Conservation (phyloP, 2,888 invertebrate genomes). For the Ophonus ardosiacus region DNA sequence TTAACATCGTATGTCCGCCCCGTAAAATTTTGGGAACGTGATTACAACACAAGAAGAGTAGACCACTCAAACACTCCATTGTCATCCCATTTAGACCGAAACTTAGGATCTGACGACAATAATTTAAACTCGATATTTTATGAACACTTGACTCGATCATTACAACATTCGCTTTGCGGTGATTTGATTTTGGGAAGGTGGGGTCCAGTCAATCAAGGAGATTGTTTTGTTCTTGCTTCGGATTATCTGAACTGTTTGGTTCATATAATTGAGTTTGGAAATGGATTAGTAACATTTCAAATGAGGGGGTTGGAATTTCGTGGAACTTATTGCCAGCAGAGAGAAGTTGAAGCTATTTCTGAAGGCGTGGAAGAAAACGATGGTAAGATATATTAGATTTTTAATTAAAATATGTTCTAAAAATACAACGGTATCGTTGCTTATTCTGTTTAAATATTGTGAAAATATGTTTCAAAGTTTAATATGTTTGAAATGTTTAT, state of each 20-base stretch:
- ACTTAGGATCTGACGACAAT: slow-evolving; percentile 96
- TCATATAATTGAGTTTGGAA: slow-evolving; percentile 98
- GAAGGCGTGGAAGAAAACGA: slow-evolving; percentile 98
- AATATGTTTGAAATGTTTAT: too few relatives aligned
- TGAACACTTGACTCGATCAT: slow-evolving; percentile 96
- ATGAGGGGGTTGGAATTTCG: slow-evolving; percentile 97
- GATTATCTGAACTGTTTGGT: slow-evolving; percentile 99
- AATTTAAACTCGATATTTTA: slow-evolving; percentile 99
- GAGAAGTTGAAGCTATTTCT: slow-evolving; percentile 98
- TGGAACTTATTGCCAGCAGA: slow-evolving; percentile 99
- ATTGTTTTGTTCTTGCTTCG: slow-evolving; percentile 98
- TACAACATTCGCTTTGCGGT: slow-evolving; percentile 97
- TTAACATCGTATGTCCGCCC: slow-evolving; percentile 99
- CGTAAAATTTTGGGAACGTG: slow-evolving; percentile 99
- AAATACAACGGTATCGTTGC: neutral
- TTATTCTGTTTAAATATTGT: too few relatives aligned
- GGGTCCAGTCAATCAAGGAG: slow-evolving; percentile 97
- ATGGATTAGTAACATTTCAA: slow-evolving; percentile 98
- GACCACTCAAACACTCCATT: slow-evolving; percentile 98
- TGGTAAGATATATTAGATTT: slow-evolving; percentile 76
- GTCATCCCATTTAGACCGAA: slow-evolving; percentile 95
- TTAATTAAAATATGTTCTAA: neutral
- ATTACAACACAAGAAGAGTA: slow-evolving; percentile 97
- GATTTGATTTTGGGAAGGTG: slow-evolving; percentile 95
- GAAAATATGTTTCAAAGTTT: too few relatives aligned